phyloP scores from a whole-genome alignment of 2,113 vertebrate genomes.

The Pan paniscus region DNA sequence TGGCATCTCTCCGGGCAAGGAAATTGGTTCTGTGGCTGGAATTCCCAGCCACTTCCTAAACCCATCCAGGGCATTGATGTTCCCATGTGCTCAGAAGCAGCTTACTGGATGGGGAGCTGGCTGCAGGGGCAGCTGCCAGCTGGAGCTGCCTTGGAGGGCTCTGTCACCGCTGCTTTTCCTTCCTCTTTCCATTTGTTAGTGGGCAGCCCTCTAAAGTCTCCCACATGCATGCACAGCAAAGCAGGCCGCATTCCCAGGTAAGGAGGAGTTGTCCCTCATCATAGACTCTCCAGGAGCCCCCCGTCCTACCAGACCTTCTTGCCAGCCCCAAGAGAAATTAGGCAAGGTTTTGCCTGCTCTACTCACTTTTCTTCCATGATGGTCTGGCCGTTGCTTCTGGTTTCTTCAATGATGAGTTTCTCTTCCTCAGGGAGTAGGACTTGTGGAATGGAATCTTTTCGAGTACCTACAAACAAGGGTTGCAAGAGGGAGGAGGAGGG shows the following conservation, averaged over 20 bases:
- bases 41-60: not conserved
- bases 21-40: not conserved
- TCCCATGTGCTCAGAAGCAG: not conserved
- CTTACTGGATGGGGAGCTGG: not conserved
- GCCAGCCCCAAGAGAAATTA: not conserved
- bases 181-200: not conserved
- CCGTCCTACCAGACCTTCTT: not conserved
- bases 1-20: not conserved
- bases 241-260: not conserved
- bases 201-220: not conserved
- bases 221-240: not conserved
- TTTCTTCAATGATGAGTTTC: constrained; percentile 97
- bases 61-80: not conserved
- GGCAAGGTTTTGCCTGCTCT: not conserved
- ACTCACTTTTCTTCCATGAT: constrained; percentile 96
- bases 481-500: not conserved
- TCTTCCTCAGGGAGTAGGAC: constrained; percentile 97
- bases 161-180: not conserved
- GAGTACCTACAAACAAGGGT: constrained; percentile 83
- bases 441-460: constrained; percentile 94
- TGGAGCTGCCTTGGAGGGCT: not conserved
- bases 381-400: constrained; percentile 95
- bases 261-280: not conserved
- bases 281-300: not conserved
- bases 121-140: not conserved